Evolutionary conservation across 2,113 vertebrate species (phyloP).

Genomic region (Carettochelys insculpta): DNA sequence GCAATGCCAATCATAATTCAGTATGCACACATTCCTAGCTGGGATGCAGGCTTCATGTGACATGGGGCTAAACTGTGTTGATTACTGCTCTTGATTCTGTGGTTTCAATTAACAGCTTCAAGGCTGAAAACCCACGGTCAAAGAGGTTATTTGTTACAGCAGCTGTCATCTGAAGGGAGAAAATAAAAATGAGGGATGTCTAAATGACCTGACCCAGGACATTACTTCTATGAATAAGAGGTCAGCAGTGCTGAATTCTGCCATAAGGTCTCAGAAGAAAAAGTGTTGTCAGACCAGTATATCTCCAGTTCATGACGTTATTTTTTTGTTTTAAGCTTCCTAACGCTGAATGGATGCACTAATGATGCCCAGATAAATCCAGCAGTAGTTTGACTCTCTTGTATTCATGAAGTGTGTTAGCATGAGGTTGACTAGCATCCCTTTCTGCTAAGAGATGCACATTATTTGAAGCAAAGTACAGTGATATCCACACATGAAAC

Average conservation of each 20-base stretch:
- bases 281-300: constrained; percentile 11
- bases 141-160: constrained; percentile 18
- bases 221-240: not conserved
- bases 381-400: not conserved
- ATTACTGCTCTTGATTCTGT: constrained; percentile 17
- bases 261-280: not conserved
- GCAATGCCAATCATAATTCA: constrained; percentile 57
- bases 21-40: constrained; percentile 36
- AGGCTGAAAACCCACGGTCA: constrained; percentile 26
- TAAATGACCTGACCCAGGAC: constrained; percentile 14
- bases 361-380: not conserved
- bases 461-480: not conserved
- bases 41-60: constrained; percentile 28
- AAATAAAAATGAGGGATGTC: constrained; percentile 8
- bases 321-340: not conserved
- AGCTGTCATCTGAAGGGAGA: constrained; percentile 25
- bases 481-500: constrained; percentile 14
- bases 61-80: constrained; percentile 27
- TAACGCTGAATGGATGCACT: not conserved
- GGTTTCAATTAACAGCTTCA: constrained; percentile 43
- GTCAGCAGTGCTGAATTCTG: not conserved
- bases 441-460: not conserved
- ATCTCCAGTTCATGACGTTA: constrained; percentile 5
- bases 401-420: constrained; percentile 22
- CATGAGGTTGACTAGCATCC: not conserved